A percentile compares a stretch with the other conserved stretches of the same genome.
Conservation (phyloP, 2,113 vertebrate species). For the Bubo scandiacus region DNA sequence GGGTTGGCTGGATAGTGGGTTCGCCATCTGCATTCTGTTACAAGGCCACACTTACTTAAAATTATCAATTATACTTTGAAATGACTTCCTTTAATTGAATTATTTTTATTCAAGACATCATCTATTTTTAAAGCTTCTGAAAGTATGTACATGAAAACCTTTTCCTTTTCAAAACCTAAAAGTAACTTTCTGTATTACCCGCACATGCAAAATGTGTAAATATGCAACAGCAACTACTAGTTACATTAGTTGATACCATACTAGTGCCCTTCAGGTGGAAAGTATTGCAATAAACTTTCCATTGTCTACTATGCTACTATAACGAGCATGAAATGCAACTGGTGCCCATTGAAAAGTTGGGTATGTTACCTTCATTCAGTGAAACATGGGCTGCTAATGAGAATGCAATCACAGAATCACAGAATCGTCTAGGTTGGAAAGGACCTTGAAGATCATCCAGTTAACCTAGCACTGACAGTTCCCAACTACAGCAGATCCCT, state of each 20-base stretch:
- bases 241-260: neutral
- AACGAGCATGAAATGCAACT: neutral
- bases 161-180: neutral
- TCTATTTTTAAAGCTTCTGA: neutral
- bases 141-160: constrained; percentile 1
- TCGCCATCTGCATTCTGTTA: constrained; percentile 76
- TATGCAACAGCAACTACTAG: neutral
- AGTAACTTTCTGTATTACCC: constrained; percentile 8
- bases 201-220: neutral
- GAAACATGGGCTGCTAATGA: neutral
- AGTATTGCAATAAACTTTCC: neutral
- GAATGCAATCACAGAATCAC: neutral
- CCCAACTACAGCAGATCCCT: too few relatives aligned
- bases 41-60: constrained; percentile 78
- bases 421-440: too few relatives aligned
- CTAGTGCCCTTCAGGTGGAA: neutral
- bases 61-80: constrained; percentile 74
- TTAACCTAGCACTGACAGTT: too few relatives aligned
- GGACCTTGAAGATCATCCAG: too few relatives aligned
- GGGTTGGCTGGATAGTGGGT: constrained; percentile 55
- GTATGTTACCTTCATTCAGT: neutral
- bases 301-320: neutral
- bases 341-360: neutral
- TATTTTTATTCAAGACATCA: constrained; percentile 47
- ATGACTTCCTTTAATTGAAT: constrained; percentile 68